A percentile compares a stretch with the other conserved stretches of the same genome.
These are phyloP conservation scores for Megaceryle alcyon DNA, from an alignment of 2,797 vertebrate genomes.

Conservation along the genomic window DNA sequence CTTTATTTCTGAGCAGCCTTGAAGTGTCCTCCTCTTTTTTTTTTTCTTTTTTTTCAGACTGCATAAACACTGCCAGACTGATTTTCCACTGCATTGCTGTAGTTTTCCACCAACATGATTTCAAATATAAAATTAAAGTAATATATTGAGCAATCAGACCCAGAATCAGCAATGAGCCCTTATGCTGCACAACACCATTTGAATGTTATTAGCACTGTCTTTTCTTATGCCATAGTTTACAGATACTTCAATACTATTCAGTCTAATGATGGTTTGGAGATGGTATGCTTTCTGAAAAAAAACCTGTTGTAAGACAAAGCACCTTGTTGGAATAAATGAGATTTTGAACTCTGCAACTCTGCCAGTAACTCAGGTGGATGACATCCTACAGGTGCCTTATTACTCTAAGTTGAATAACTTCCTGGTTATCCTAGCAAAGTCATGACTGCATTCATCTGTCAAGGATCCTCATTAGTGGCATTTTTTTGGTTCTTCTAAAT, in stretches of 20 bases:
- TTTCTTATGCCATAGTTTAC: not conserved
- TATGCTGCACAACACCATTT: not conserved
- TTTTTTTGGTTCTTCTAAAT: not conserved
- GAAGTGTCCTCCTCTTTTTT: not conserved
- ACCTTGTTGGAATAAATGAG: not conserved
- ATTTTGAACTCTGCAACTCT: not conserved
- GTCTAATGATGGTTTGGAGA: not conserved
- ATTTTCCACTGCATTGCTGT: not conserved
- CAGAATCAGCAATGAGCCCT: not conserved
- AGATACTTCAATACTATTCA: not conserved
- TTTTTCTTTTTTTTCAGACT: not conserved
- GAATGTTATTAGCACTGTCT: not conserved
- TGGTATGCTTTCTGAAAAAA: not conserved
- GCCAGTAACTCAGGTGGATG: not conserved
- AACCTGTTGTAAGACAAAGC: not conserved
- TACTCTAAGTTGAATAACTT: not conserved
- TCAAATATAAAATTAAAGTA: not conserved
- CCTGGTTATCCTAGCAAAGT: not conserved
- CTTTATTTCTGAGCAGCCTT: not conserved
- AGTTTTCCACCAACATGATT: not conserved
- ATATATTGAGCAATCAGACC: not conserved
- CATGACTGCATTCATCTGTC: not conserved
- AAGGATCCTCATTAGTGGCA: not conserved
- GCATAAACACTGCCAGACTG: not conserved
- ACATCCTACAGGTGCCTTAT: not conserved